Percentiles rank a stretch among this genome's conserved stretches.
phyloP scores from a whole-genome alignment of 2,888 invertebrate species.

The Notodonta ziczac region DNA sequence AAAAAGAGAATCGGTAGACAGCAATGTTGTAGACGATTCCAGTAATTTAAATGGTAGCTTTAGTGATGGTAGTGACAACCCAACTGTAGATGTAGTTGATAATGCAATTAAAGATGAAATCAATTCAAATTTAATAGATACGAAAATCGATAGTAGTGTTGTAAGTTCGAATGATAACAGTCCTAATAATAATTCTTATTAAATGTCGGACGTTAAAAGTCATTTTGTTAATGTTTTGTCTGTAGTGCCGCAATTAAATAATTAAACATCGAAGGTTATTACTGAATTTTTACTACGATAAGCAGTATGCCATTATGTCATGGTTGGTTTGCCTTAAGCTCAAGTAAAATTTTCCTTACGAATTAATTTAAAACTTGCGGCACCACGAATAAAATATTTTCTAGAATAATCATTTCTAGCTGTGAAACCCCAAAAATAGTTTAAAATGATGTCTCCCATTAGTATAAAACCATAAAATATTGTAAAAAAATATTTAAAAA shows the following conservation, averaged over 20 bases:
- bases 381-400: background rate
- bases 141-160: conserved; percentile 55
- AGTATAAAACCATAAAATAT: conserved; percentile 22
- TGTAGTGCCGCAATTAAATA: background rate
- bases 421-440: conserved; percentile 59
- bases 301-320: background rate
- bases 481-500: conserved; percentile 26
- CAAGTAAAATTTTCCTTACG: background rate
- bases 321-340: background rate
- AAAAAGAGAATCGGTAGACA: conserved; percentile 59
- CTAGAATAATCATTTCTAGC: conserved; percentile 37
- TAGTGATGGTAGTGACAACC: conserved; percentile 56
- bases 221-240: conserved; percentile 5
- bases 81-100: conserved; percentile 50
- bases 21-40: conserved; percentile 54
- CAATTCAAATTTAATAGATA: conserved; percentile 72
- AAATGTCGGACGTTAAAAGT: conserved; percentile 42
- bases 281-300: background rate
- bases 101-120: conserved; percentile 67
- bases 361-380: conserved; percentile 6
- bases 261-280: background rate
- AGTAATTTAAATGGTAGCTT: conserved; percentile 48
- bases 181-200: conserved; percentile 79
- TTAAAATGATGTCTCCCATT: conserved; percentile 54
- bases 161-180: conserved; percentile 64